phyloP scores from a whole-genome alignment of 2,888 invertebrate species.

The Epiblema foenella region DNA sequence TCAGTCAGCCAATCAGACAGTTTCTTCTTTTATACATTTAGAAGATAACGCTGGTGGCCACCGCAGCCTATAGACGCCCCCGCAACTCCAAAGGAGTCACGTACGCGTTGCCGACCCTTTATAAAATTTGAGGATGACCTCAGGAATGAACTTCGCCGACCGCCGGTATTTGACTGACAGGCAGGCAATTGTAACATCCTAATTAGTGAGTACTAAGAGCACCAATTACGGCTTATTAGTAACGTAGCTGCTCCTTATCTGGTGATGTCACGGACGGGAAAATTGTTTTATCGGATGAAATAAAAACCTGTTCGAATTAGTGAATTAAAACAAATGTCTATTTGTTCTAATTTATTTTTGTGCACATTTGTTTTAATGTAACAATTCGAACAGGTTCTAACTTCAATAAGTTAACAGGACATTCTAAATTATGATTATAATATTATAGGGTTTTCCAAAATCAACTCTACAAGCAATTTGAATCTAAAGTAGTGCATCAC shows the following conservation, averaged over 20 bases:
- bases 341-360: too few relatives aligned
- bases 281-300: not conserved
- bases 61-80: too few relatives aligned
- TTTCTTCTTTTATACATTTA: too few relatives aligned
- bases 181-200: slow-evolving; percentile 21
- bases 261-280: not conserved
- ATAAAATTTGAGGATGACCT: too few relatives aligned
- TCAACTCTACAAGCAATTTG: not conserved
- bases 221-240: slow-evolving; percentile 26
- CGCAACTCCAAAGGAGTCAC: too few relatives aligned
- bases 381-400: not conserved
- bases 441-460: not conserved
- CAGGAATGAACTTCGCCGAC: not conserved
- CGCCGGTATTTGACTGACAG: not conserved
- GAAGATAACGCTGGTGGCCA: too few relatives aligned
- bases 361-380: not conserved
- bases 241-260: slow-evolving; percentile 29
- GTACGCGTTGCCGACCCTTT: too few relatives aligned
- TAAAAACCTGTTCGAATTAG: too few relatives aligned
- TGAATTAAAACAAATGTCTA: too few relatives aligned
- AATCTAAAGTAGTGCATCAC: not conserved
- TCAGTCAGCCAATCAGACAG: too few relatives aligned
- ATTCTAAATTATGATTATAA: not conserved
- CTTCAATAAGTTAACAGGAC: not conserved
- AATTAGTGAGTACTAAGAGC: slow-evolving; percentile 22